A percentile compares a stretch with the other conserved stretches of the same genome.
Evolutionary conservation across 2,113 vertebrate genomes (phyloP).

Genomic region (Trinectes maculatus): DNA sequence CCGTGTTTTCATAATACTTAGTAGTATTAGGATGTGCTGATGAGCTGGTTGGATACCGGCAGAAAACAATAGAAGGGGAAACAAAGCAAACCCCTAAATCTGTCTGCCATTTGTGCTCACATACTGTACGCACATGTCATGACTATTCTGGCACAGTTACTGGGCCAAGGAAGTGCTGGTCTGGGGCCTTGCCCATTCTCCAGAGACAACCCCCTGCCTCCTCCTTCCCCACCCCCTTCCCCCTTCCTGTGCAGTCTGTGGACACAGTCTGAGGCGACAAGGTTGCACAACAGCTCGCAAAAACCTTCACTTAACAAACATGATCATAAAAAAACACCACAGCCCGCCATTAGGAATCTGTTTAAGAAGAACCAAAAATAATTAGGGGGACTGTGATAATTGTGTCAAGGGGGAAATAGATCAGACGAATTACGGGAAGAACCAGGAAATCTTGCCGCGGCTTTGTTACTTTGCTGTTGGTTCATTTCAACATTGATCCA

Average conservation of each 20-base stretch:
- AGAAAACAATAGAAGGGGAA: slow-evolving; percentile 70
- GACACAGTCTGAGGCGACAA: slow-evolving; percentile 75
- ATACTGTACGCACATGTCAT: slow-evolving; percentile 81
- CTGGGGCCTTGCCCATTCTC: slow-evolving; percentile 77
- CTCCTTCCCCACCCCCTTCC: slow-evolving; percentile 51
- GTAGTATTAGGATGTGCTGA: slow-evolving; percentile 61
- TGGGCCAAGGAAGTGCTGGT: slow-evolving; percentile 78
- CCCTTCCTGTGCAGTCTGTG: slow-evolving; percentile 78
- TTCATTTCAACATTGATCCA: slow-evolving; percentile 78
- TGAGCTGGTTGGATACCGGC: slow-evolving; percentile 60
- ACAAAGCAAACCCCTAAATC: slow-evolving; percentile 78
- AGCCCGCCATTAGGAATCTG: slow-evolving; percentile 65
- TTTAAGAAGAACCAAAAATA: slow-evolving; percentile 69
- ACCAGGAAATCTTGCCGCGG: slow-evolving; percentile 70
- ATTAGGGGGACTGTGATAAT: slow-evolving; percentile 80
- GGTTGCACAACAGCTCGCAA: slow-evolving; percentile 72
- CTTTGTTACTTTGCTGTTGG: slow-evolving; percentile 77
- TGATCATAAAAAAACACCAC: slow-evolving; percentile 62
- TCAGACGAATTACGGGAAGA: slow-evolving; percentile 74
- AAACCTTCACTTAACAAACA: slow-evolving; percentile 56
- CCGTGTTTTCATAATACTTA: slow-evolving; percentile 47
- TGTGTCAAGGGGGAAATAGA: slow-evolving; percentile 78
- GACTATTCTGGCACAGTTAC: slow-evolving; percentile 78
- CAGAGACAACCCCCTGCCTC: slow-evolving; percentile 61
- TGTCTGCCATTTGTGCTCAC: slow-evolving; percentile 78